Base-by-base conservation (phyloP, 2,797 vertebrate genomes). In the Decapterus maruadsi region DNA sequence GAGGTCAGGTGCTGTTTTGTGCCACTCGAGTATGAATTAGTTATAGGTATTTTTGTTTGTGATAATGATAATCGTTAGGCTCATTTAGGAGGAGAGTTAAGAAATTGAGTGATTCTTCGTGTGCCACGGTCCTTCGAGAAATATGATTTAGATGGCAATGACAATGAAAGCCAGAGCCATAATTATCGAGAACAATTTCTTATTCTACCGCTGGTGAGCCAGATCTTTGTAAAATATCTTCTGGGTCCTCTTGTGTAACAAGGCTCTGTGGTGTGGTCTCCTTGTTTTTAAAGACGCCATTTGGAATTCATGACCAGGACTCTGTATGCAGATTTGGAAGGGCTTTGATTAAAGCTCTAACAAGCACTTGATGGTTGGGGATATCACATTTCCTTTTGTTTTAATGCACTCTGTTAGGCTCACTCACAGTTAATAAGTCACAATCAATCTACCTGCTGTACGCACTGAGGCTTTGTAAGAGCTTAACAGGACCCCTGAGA, bases 331-430 rank as follows among this genome's bases (percentile, higher is more conserved):
- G 91, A 94, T 94, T 92, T 56, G 68, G 84, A 89, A 88, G 87
- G 90, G 92, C 90, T 94, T 94, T 95, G 93, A 95, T 95, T 95
- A 94, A 93, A 94, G 91, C 89, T 87, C 89, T 95, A 95, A 95
- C 91, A 93, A 94, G 93, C 88, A 89, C 90, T 94, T 94, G 93
- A 94, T 93, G 89, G 92, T 93, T 91, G 87, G 90, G 94, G 92
- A 94, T 94, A 93, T 94, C 92, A 92, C 91, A 94, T 94, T 92
- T 95, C 93, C 91, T 93, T 94, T 95, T 93, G 93, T 95, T 93
- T 94, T 95, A 94, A 95, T 94, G 92, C 92, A 90, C 91, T 94
- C 91, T 93, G 87, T 94, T 94, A 93, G 89, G 85, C 93, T 94
- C 94, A 92, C 93, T 93, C 92, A 94, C 91, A 90, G 92, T 92